phyloP scores from a whole-genome alignment of 2,888 invertebrate species.

The Hirtodrosophila alboralis region DNA sequence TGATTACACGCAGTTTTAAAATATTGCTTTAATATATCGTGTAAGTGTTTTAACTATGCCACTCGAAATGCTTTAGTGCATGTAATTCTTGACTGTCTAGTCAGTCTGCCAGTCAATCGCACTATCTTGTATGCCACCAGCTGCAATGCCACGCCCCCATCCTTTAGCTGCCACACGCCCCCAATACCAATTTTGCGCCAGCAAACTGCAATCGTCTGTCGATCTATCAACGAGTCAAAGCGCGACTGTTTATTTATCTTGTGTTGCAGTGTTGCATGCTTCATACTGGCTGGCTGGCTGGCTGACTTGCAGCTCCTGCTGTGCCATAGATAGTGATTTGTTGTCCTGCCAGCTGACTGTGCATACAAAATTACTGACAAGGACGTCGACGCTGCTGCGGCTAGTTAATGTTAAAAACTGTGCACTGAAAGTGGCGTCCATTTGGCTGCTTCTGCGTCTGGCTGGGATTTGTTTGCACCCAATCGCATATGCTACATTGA shows the following conservation, averaged over 20 bases:
- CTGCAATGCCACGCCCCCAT: conserved; percentile 14
- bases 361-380: conserved; percentile 74
- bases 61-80: conserved; percentile 2
- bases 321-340: conserved; percentile 65
- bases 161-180: conserved; percentile 1
- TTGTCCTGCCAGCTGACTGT: conserved; percentile 70
- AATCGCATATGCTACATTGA: conserved; percentile 61
- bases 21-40: too few species aligned
- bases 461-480: conserved; percentile 45
- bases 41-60: too few species aligned
- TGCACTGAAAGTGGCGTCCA: conserved; percentile 61
- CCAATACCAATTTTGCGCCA: conserved; percentile 45
- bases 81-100: conserved; percentile 21
- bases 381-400: conserved; percentile 38
- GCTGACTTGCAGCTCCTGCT: conserved; percentile 41
- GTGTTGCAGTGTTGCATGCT: conserved; percentile 26
- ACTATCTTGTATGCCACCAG: conserved; percentile 46
- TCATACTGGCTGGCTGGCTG: too few species aligned
- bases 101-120: conserved; percentile 32
- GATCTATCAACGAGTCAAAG: conserved; percentile 64
- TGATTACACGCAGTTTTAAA: neutral
- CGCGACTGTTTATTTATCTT: conserved; percentile 56
- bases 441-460: conserved; percentile 27
- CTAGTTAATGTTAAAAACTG: conserved; percentile 77
- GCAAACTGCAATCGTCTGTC: conserved; percentile 61